Evolutionary conservation across 2,888 invertebrate genomes (phyloP).

Genomic region (Chalcis sispes): DNA sequence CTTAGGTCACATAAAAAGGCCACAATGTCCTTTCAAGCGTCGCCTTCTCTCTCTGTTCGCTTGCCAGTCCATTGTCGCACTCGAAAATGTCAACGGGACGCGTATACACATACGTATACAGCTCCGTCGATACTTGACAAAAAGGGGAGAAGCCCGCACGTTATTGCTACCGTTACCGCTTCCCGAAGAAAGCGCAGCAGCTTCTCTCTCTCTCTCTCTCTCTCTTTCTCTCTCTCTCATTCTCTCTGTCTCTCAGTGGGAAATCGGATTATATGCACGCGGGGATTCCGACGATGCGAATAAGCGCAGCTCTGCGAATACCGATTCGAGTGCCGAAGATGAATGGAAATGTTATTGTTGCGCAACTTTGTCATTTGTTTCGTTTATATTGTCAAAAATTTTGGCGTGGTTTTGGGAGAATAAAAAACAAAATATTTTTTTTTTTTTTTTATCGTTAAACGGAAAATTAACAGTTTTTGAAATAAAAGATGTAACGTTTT

Average conservation of each 20-base stretch:
- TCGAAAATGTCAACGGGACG: slow-evolving; percentile 71
- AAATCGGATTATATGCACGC: slow-evolving; percentile 72
- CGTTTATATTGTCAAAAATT: neutral
- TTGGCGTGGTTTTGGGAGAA: neutral
- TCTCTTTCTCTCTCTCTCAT: too few species aligned
- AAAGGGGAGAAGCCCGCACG: slow-evolving; percentile 54
- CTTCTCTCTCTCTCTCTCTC: too few species aligned
- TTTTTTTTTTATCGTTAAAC: too few species aligned
- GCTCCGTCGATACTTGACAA: neutral
- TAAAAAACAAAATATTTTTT: too few species aligned
- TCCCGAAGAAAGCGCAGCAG: too few species aligned
- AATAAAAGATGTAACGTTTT: too few species aligned
- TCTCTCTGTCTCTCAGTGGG: slow-evolving; percentile 55
- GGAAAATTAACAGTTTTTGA: too few species aligned
- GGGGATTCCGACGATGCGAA: neutral
- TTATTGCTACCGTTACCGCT: neutral
- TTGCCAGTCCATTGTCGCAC: slow-evolving; percentile 71
- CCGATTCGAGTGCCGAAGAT: neutral
- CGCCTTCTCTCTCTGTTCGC: slow-evolving; percentile 57
- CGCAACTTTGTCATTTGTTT: slow-evolving; percentile 36
- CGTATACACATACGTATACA: too few species aligned
- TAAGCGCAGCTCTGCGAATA: neutral
- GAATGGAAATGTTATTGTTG: slow-evolving; percentile 28
- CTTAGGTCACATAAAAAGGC: slow-evolving; percentile 68
- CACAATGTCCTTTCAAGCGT: slow-evolving; percentile 54